Conservation (phyloP, 2,113 vertebrate species). For the Psittacula cyanocephala region DNA sequence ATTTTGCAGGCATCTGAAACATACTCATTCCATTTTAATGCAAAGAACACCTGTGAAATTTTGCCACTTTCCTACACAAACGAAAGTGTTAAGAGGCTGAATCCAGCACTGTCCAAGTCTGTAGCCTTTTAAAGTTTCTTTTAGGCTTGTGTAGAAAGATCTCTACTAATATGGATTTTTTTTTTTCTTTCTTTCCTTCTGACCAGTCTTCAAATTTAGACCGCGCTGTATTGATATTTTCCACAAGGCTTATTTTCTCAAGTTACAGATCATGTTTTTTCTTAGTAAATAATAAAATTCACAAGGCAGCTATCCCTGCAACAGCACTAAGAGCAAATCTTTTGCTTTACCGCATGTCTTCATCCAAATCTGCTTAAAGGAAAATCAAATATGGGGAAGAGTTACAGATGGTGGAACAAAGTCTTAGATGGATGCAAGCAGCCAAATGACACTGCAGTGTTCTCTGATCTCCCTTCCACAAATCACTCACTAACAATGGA, state of each 20-base stretch:
- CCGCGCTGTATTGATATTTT: not conserved
- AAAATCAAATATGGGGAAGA: not conserved
- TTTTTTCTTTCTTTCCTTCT: not conserved
- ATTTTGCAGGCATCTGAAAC: not conserved
- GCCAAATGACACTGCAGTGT: not conserved
- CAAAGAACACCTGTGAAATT: not conserved
- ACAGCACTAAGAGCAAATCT: not conserved
- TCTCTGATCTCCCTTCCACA: not conserved
- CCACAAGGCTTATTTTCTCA: not conserved
- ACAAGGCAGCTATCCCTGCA: not conserved
- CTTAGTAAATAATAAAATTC: not conserved
- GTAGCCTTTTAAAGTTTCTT: not conserved
- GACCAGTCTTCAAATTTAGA: not conserved
- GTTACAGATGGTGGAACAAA: not conserved
- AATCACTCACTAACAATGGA: not conserved
- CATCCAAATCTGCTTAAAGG: not conserved
- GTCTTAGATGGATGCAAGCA: not conserved
- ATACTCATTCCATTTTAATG: not conserved
- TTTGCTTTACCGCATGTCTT: not conserved
- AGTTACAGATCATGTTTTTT: not conserved
- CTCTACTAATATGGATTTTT: not conserved
- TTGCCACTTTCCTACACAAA: not conserved
- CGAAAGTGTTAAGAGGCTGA: not conserved
- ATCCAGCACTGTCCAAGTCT: not conserved
- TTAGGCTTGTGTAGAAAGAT: not conserved